Conservation (phyloP, 2,797 vertebrate species). For the Hybognathus amarus region DNA sequence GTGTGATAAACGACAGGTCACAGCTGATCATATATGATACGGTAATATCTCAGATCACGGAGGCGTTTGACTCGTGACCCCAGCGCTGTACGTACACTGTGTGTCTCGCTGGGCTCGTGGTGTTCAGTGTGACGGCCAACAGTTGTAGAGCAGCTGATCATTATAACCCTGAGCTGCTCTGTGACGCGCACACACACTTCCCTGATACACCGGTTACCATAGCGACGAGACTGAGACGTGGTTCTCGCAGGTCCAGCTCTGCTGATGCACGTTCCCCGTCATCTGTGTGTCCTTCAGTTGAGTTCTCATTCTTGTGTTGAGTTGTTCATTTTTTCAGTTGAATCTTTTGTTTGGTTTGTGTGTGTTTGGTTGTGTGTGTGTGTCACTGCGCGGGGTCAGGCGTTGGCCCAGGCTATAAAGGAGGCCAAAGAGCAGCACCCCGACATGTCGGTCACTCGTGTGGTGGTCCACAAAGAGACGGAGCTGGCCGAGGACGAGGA, state of each 20-base stretch:
- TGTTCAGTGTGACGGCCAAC: not conserved
- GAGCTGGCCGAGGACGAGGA: constrained; percentile 92
- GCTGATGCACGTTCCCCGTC: not conserved
- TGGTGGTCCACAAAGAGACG: constrained; percentile 99
- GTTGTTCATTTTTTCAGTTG: constrained; percentile 59
- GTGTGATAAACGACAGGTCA: too few species aligned
- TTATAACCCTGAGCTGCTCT: not conserved
- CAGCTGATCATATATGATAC: too few species aligned
- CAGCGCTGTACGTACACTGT: not conserved
- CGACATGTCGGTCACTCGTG: constrained; percentile 98
- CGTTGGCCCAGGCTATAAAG: constrained; percentile 98
- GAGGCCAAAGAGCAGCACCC: constrained; percentile 99
- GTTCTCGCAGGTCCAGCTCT: not conserved
- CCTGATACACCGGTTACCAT: constrained; percentile 11
- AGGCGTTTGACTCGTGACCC: not conserved
- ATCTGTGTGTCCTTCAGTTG: constrained; percentile 24
- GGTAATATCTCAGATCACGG: not conserved
- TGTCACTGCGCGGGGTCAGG: constrained; percentile 77
- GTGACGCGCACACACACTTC: not conserved
- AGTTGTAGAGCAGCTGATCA: not conserved
- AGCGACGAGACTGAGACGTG: not conserved
- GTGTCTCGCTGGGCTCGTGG: not conserved
- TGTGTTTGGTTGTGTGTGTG: constrained; percentile 19
- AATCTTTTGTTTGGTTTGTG: constrained; percentile 63
- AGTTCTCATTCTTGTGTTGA: not conserved